Evolutionary conservation across 2,888 invertebrate species (phyloP).

Genomic region (Lithophane semibrunnea): DNA sequence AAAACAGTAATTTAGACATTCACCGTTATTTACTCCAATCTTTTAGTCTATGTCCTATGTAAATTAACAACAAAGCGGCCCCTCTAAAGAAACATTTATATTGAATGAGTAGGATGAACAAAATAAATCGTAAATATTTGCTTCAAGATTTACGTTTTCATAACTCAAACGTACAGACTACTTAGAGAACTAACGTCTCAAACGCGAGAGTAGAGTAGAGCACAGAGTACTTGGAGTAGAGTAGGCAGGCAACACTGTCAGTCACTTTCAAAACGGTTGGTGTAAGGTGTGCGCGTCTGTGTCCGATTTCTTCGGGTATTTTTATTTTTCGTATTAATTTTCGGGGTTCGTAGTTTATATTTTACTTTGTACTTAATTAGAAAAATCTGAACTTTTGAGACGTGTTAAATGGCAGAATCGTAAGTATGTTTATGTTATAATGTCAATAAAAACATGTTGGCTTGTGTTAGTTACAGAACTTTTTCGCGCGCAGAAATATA

Average conservation of each 20-base stretch:
- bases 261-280: conserved; percentile 43
- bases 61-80: no score
- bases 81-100: neutral
- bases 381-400: conserved; percentile 3
- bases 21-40: neutral
- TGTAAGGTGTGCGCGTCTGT: conserved; percentile 3
- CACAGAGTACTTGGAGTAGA: no score
- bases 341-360: conserved; percentile 13
- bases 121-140: neutral
- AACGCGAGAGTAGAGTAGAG: neutral
- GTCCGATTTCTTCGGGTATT: conserved; percentile 29
- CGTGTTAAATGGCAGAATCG: conserved; percentile 28
- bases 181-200: no score
- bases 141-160: neutral
- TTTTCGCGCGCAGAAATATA: conserved; percentile 61
- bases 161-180: neutral
- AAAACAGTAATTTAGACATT: neutral
- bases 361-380: conserved; percentile 1
- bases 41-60: neutral
- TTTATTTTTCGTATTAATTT: conserved; percentile 54
- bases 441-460: conserved; percentile 20
- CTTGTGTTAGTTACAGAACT: conserved; percentile 53
- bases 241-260: conserved; percentile 36
- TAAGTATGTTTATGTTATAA: conserved; percentile 31
- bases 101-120: neutral